Evolutionary conservation across 2,888 invertebrate genomes (phyloP), one percentile per base, ranked within the genome.

Genomic region (Icerya purchasi): DNA sequence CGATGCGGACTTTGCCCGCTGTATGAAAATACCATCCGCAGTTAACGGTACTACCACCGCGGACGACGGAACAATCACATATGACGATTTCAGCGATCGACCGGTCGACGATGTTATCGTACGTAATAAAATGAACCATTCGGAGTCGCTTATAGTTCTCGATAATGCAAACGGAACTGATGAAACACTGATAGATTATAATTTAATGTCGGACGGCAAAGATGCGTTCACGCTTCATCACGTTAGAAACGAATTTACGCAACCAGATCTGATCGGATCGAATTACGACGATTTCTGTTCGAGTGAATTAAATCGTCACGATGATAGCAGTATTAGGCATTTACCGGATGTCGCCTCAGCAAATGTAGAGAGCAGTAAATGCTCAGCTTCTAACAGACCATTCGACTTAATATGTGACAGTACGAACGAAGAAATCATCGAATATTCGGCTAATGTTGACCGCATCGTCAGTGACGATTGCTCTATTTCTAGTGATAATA

Each of bases 181-280:
- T 36, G 14, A 5, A 14, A 36, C 36, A 8, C 5, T 36, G 8
- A 14, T 5, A 36, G 8, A 36, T 14, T 5, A 36, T 36, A 36
- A 36, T 36, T 14, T 5, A 8, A 36, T 36, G 5, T 36, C 36
- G 36, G 36, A 36, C 14, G 5, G 8, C 8, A 14, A 8, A 5
- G 36, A 36, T 14, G 36, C 5, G 5, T 36, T 14, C 8, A 36
- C 36, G 36, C 14, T 36, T 14, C 8, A 36, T 14, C 8, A 36
- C 5, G 8, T 5, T 8, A 36, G 36, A 36, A 61, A 57, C 54
- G 61, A 63, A 10, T 62, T 62, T 53, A n/a, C n/a, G n/a, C 24
- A 54, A 19, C 60, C 63, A 19, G 61, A 63, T 57, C 56, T 63
- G 50, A 62, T 63, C 19, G 60, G 61, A 25, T 61, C 61, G 18